Evolutionary conservation across 37 sponge, comb jelly and placozoan species (phyloP), one percentile per base, ranked within the genome.

Genomic region (Axinella damicornis): DNA sequence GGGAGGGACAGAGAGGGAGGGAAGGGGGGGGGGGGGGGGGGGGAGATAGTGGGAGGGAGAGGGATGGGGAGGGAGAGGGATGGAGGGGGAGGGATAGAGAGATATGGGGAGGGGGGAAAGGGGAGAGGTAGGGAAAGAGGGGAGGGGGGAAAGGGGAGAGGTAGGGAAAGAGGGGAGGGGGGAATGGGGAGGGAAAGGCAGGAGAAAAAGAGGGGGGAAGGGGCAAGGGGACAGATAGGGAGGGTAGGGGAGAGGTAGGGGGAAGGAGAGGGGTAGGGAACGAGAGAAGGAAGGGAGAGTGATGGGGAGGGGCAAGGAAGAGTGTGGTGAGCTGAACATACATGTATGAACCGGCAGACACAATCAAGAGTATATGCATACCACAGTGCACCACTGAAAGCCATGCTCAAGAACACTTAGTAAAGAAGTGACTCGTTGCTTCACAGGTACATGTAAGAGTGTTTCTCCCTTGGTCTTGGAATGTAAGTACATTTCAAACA

Each of bases 121-220:
- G 65, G 17, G 64, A 33, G 63, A 18, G 24, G 24, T 30, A 32
- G 18, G 61, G 17, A 37, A 31, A 34, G 36, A 16, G 53, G 31
- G 61, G n/a, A 13, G 41, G 65, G 78, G 34, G 65, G 73, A 38
- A 36, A 13, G 28, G 31, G 25, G 69, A 56, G 28, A 40, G 69
- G 55, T n/a, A n/a, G 0, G 67, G 40, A 32, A 68, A 65, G 53
- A 22, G 63, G 30, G 55, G 54, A 53, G 40, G 12, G 66, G 34
- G 77, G 19, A n/a, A n/a, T n/a, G n/a, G n/a, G n/a, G n/a, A n/a
- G 9, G 66, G 32, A 5, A 27, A 32, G 30, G 71, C n/a, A 13
- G 41, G 57, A 40, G 77, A 61, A 52, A 37, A 53, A 27, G 73
- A 53, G 53, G 46, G 74, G 20, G 53, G 20, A 68, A 39, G n/a